Percentiles rank a stretch among this genome's conserved stretches.
These are phyloP conservation scores for Microtus oregoni DNA, from an alignment of 2,113 vertebrate genomes.

Conservation along the genomic window DNA sequence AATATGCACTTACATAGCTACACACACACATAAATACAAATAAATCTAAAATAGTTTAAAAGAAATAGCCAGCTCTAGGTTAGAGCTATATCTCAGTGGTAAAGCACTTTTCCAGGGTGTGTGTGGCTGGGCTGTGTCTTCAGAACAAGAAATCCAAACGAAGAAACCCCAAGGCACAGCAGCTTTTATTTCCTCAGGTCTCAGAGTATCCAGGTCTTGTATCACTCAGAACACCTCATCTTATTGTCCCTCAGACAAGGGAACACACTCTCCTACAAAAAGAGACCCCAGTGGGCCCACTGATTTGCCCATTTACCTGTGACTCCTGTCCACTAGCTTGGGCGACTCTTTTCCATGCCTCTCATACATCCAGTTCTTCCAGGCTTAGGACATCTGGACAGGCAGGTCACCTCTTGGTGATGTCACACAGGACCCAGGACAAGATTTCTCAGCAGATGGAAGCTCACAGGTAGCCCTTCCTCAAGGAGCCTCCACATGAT, in stretches of 20 bases:
- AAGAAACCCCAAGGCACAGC: background rate
- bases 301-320: accelerated
- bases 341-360: background rate
- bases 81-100: too few relatives aligned
- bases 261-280: accelerated
- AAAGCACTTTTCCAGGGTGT: background rate
- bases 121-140: background rate
- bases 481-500: background rate
- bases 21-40: background rate
- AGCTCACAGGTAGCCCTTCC: background rate
- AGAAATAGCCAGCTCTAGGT: background rate
- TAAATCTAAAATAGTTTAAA: background rate
- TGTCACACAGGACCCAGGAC: background rate
- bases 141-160: background rate
- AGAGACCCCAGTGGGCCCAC: background rate
- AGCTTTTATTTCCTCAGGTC: background rate
- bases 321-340: background rate
- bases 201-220: background rate
- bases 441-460: background rate
- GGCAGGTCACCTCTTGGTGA: background rate
- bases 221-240: background rate
- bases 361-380: background rate
- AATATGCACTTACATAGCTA: too few relatives aligned
- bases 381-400: background rate
- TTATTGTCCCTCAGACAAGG: background rate